A percentile compares a stretch with the other conserved stretches of the same genome.
phyloP scores from a whole-genome alignment of 2,113 vertebrate species.

The Hydrochoerus hydrochaeris region DNA sequence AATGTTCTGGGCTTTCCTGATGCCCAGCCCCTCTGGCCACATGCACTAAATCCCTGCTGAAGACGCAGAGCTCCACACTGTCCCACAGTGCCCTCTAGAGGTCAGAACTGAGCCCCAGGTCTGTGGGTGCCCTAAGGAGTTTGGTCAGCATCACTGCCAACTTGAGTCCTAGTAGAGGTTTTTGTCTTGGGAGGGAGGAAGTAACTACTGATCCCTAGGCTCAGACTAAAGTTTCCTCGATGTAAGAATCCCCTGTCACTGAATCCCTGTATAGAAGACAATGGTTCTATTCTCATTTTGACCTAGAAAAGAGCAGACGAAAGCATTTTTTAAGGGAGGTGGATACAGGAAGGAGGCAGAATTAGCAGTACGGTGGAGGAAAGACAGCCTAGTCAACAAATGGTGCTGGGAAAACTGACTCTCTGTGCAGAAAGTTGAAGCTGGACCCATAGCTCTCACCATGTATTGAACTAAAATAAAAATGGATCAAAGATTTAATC shows the following conservation, averaged over 20 bases:
- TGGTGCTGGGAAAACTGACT: too few relatives aligned
- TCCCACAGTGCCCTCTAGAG: neutral
- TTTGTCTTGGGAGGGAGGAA: neutral
- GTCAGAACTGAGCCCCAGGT: neutral
- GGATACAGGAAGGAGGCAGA: too few relatives aligned
- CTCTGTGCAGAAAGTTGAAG: too few relatives aligned
- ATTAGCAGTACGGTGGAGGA: too few relatives aligned
- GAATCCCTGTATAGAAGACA: neutral
- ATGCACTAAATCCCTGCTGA: neutral
- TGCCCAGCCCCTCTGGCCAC: neutral
- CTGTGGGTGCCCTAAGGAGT: neutral
- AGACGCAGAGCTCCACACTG: neutral
- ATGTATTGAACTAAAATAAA: too few relatives aligned
- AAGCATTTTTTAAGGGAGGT: neutral
- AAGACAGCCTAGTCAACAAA: too few relatives aligned
- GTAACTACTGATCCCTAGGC: neutral
- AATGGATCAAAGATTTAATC: too few relatives aligned
- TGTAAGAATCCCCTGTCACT: neutral
- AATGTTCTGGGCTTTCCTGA: neutral
- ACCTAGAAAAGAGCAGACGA: neutral
- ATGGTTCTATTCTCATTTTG: too few relatives aligned
- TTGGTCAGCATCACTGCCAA: neutral
- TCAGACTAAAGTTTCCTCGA: neutral
- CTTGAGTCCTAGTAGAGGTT: neutral
- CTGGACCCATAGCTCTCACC: too few relatives aligned